These are phyloP conservation scores for Grammomys dolichurus DNA, from an alignment of 2,113 vertebrate genomes.

Conservation along the genomic window DNA sequence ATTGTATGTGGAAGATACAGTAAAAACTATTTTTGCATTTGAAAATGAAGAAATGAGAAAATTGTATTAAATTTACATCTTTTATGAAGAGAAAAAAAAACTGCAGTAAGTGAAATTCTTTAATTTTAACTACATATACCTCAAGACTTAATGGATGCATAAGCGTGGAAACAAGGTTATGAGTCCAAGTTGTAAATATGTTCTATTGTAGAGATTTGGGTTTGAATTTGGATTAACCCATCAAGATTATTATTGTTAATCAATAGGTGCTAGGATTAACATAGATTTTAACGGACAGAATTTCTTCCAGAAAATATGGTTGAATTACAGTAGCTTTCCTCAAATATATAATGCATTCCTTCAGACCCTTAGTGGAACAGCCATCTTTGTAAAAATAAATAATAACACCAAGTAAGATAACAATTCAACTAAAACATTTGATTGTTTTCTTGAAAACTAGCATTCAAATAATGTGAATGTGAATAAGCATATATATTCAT, in stretches of 20 bases:
- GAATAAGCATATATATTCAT: background rate
- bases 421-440: background rate
- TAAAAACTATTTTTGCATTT: background rate
- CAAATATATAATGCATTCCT: background rate
- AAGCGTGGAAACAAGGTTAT: background rate
- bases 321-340: background rate
- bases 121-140: background rate
- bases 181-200: background rate
- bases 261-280: background rate
- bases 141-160: background rate
- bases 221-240: background rate
- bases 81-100: background rate
- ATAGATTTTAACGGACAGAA: background rate
- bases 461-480: background rate
- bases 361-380: background rate
- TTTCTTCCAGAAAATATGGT: no score
- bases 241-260: background rate
- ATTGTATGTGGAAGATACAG: background rate
- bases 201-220: background rate
- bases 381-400: background rate
- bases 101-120: background rate
- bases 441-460: background rate
- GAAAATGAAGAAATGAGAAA: background rate
- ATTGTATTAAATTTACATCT: background rate
- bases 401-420: background rate